Evolutionary conservation across 2,888 invertebrate species (phyloP).

Genomic region (Andrena fulva): DNA sequence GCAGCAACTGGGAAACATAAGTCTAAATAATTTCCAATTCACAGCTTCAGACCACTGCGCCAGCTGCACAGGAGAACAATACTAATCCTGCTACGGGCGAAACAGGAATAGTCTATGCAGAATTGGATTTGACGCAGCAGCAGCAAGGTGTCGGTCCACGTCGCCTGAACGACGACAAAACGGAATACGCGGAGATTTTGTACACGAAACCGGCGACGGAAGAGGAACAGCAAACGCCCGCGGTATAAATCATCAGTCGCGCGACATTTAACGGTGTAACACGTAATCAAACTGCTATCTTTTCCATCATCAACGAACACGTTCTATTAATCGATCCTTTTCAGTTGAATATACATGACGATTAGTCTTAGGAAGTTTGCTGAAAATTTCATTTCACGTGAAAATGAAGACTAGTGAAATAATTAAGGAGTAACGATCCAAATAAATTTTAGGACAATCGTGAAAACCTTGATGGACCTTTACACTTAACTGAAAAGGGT

Average conservation of each 20-base stretch:
- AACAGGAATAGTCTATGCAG: slow-evolving; percentile 82
- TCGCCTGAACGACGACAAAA: slow-evolving; percentile 87
- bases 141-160: slow-evolving; percentile 76
- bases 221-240: slow-evolving; percentile 75
- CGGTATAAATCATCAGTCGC: slow-evolving; percentile 68
- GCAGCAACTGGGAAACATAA: too few species aligned
- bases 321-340: slow-evolving; percentile 43
- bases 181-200: slow-evolving; percentile 93
- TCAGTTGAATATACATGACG: slow-evolving; percentile 9
- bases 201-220: slow-evolving; percentile 88
- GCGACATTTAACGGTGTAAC: neutral
- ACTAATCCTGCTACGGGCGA: slow-evolving; percentile 69
- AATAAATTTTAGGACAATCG: neutral
- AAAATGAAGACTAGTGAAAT: neutral
- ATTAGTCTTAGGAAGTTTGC: neutral
- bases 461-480: neutral
- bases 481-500: slow-evolving; percentile 41
- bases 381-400: slow-evolving; percentile 20
- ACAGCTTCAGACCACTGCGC: slow-evolving; percentile 61
- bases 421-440: neutral
- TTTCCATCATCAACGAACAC: slow-evolving; percentile 11
- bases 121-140: slow-evolving; percentile 81
- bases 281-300: slow-evolving; percentile 43
- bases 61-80: slow-evolving; percentile 50
- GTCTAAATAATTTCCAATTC: neutral